A percentile compares a stretch with the other conserved stretches of the same genome.
These are phyloP conservation scores for Hydrotaea diabolus DNA, from an alignment of 2,888 invertebrate species.

Conservation along the genomic window DNA sequence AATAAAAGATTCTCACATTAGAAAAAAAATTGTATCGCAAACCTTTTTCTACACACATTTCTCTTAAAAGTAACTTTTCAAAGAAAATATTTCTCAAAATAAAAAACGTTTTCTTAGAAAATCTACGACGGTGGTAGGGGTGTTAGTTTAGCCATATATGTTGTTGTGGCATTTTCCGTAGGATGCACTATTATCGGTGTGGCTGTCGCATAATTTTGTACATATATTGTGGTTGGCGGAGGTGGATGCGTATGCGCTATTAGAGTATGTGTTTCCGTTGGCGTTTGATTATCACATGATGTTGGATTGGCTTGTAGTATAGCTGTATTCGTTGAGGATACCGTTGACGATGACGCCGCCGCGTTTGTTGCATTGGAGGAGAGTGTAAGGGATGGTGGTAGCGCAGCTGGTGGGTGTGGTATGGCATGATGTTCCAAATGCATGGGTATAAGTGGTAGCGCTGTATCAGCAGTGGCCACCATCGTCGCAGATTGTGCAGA, in stretches of 20 bases:
- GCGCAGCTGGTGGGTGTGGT: conserved; percentile 45
- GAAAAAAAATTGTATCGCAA: too few species aligned
- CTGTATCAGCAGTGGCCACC: conserved; percentile 64
- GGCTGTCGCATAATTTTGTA: conserved; percentile 66
- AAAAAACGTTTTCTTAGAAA: conserved; percentile 47
- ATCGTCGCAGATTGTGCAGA: conserved; percentile 70
- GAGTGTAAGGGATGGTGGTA: conserved; percentile 33
- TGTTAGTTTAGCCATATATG: conserved; percentile 65
- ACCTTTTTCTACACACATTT: neutral
- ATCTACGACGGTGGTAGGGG: conserved; percentile 68
- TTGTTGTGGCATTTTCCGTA: conserved; percentile 63
- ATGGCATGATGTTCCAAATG: conserved; percentile 57
- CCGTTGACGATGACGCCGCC: conserved; percentile 42
- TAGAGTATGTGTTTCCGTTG: conserved; percentile 58
- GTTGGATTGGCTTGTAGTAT: conserved; percentile 56
- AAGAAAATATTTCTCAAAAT: conserved; percentile 26
- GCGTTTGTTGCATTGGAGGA: conserved; percentile 40
- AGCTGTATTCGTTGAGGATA: conserved; percentile 38
- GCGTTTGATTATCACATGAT: conserved; percentile 64
- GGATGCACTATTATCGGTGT: conserved; percentile 67
- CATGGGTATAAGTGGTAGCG: conserved; percentile 67
- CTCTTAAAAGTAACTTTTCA: conserved; percentile 15
- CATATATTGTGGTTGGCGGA: conserved; percentile 66
- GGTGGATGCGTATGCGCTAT: conserved; percentile 48
- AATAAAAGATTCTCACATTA: too few species aligned